Base-by-base conservation (phyloP, 2,888 invertebrate species). In the Acronicta aceris region DNA sequence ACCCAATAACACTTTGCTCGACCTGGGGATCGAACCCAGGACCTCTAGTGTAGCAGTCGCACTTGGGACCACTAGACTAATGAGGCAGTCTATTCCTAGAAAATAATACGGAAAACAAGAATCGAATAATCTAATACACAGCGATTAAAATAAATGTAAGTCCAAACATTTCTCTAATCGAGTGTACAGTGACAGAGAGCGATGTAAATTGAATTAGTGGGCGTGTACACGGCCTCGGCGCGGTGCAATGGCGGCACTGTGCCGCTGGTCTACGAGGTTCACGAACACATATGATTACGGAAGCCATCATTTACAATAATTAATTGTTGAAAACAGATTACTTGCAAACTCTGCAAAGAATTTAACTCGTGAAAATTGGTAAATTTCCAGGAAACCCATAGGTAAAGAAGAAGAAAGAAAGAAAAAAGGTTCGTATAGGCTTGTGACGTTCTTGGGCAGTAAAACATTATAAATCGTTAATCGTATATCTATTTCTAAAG, bases 151-250 rank as follows among this genome's bases (percentile, higher is more conserved):
- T 47, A 13, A 57, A 70, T 62, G 49, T 41, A 45, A 2, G 21
- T 30, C 30, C 10, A 17, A 60, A 52, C 42, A 68, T 66, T 78
- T 80, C 59, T 76, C 65, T 68, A 3, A 13, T 0, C 61, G 70
- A 67, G 65, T 74, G 82, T 90, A 83, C 87, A 43, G 54, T 42
- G 42, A 81, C 78, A 83, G 70, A 68, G 75, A 76, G 74, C 85
- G 84, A 89, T 90, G 89, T 92, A 89, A 92, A 92, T 92, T 92
- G 86, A 92, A 91, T 92, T 90, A 92, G 88, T 84, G 87, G 92
- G 92, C 91, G 92, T 88, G 87, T 83, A 80, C 77, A 66, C 52
- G 41, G 17, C 33, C 77, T 65, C 52, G 41, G 21, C 33, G 47
- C 52, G 51, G 40, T n/a, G 38, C 38, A 38, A n/a, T n/a, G 49